Evolutionary conservation across 1,140 invertebrate genomes (phyloP), one percentile per base, ranked within the genome.

Genomic region (Zophobas morio): DNA sequence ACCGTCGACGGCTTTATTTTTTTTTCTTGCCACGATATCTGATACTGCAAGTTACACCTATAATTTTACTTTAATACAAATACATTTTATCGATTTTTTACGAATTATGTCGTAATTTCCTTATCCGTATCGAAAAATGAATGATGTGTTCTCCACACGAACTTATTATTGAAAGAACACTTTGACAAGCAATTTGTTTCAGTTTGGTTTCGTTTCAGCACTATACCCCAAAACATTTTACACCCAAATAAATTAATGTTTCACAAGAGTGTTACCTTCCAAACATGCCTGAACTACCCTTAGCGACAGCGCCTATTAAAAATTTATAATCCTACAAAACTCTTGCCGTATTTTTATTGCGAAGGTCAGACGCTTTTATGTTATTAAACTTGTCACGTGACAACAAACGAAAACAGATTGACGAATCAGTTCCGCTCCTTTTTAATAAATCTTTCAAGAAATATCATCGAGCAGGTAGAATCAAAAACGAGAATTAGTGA

Each of bases 171-270:
- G 82, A 83, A 83, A 82, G 83, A 80, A 82, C 80, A 77, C 80
- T 84, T 83, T 85, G 83, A 84, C 83, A 84, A 84, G 82, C 83
- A 81, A 85, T 85, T 84, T 84, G 83, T 85, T 84, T 84, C 79
- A 82, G 60, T 84, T 84, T 83, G 78, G 77, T 77, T 80, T 79
- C 77, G 77, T 81, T 80, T 79, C 77, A 60, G 70, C 75, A 42
- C 60, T 73, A 40, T 70, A 60, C 47, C 60, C 39, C 57, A 39
- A 46, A 46, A 46, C 42, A 46, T 8, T 3, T 8, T 51, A 51
- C 49, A 6, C 34, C 60, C 60, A 40, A 66, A 66, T 42, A 66
- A 66, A 66, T 66, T 66, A 66, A 66, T 33, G 42, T 51, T 20
- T 51, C 6, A 46, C 42, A 8, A 46, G 42, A 46, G 3, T 46